A percentile compares a stretch with the other conserved stretches of the same genome.
These are phyloP conservation scores for Nixonia krombeini DNA, from an alignment of 1,140 invertebrate species.

Conservation along the genomic window DNA sequence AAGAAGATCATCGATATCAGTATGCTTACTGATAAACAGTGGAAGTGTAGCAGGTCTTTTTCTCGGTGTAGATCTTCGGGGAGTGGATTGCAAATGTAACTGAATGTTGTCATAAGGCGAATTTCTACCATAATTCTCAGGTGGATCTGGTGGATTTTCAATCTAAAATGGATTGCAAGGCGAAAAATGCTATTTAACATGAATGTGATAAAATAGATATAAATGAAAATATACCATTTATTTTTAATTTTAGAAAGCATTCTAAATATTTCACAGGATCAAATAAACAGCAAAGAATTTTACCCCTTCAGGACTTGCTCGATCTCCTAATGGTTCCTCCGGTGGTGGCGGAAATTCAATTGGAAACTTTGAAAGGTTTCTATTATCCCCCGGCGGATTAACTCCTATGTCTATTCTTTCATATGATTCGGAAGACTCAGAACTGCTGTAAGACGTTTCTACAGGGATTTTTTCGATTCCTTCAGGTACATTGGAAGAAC, in stretches of 20 bases:
- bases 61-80: conserved; percentile 54
- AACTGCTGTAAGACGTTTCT: conserved; percentile 60
- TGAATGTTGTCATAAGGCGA: conserved; percentile 81
- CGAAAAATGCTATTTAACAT: too few species aligned
- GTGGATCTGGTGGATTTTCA: conserved; percentile 65
- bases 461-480: conserved; percentile 57
- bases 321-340: conserved; percentile 79
- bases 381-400: conserved; percentile 39
- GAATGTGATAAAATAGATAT: too few species aligned
- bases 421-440: conserved; percentile 63
- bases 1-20: conserved; percentile 87
- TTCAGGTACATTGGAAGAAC: conserved; percentile 69
- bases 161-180: conserved; percentile 54
- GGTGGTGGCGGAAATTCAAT: conserved; percentile 57
- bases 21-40: conserved; percentile 83
- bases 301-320: conserved; percentile 83
- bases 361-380: conserved; percentile 56
- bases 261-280: too few species aligned
- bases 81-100: conserved; percentile 43
- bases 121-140: conserved; percentile 58
- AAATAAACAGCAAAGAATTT: conserved; percentile 9
- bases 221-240: not conserved
- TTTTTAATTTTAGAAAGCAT: too few species aligned
- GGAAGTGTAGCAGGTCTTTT: conserved; percentile 64
- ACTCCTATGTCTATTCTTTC: conserved; percentile 58